Percentiles rank a stretch among this genome's conserved stretches.
Conservation (phyloP, 2,888 invertebrate species). For the Aphodius granarius region DNA sequence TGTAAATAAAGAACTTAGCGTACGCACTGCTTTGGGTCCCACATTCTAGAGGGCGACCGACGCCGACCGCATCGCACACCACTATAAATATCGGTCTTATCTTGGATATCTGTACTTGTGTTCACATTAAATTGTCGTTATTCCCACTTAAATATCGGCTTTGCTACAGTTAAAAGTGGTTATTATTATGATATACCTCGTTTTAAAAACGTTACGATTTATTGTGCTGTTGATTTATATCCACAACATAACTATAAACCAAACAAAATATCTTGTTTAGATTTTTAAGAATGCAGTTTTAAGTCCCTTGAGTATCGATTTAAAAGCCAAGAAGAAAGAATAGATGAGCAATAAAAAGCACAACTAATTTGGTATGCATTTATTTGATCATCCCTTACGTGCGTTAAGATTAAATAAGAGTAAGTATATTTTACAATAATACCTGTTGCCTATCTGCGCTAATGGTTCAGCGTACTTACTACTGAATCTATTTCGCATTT, state of each 20-base stretch:
- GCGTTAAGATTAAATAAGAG: background rate
- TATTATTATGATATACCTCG: background rate
- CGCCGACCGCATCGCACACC: slow-evolving; percentile 10
- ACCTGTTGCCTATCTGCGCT: background rate
- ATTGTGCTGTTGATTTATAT: background rate
- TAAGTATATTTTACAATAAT: background rate
- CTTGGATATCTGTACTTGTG: slow-evolving; percentile 23
- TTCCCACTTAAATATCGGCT: background rate
- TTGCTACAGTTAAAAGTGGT: background rate
- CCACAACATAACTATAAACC: background rate
- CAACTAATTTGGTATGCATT: background rate
- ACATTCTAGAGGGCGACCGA: slow-evolving; percentile 15
- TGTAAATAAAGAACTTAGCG: slow-evolving; percentile 25
- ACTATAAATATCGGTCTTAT: slow-evolving; percentile 28
- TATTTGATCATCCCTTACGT: background rate
- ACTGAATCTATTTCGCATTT: background rate
- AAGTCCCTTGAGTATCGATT: too few relatives aligned
- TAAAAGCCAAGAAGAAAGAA: too few relatives aligned
- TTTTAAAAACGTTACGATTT: background rate
- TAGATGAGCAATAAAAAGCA: too few relatives aligned
- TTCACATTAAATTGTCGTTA: slow-evolving; percentile 25
- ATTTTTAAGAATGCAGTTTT: too few relatives aligned
- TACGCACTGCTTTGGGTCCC: background rate
- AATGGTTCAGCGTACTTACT: background rate
- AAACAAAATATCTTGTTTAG: too few relatives aligned